These are phyloP conservation scores for Morelia viridis DNA, from an alignment of 2,797 vertebrate genomes.

Conservation along the genomic window DNA sequence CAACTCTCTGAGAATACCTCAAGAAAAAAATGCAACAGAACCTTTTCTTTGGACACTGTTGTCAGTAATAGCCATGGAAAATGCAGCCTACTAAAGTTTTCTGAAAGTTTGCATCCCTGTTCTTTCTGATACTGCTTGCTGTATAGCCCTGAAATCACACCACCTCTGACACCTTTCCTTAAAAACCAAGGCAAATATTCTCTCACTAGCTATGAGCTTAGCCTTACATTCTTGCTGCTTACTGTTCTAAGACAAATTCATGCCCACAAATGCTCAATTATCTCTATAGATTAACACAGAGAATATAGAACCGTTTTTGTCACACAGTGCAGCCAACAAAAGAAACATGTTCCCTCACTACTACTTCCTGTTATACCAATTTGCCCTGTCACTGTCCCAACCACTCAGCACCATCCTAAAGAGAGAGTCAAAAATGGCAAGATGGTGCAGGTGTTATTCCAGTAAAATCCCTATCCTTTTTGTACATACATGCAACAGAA, in stretches of 20 bases:
- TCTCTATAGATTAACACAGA: neutral
- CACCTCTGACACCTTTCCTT: neutral
- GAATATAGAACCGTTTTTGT: constrained; percentile 1
- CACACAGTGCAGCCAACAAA: constrained; percentile 10
- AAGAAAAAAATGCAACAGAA: no score
- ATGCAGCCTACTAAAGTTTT: neutral
- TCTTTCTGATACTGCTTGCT: no score
- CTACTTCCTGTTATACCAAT: neutral
- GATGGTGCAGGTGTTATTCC: no score
- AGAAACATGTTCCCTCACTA: constrained; percentile 18
- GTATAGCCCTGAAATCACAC: neutral
- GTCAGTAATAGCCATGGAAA: neutral
- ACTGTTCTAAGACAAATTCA: constrained; percentile 17
- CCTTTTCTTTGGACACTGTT: no score
- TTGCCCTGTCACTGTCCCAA: neutral
- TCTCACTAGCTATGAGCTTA: neutral
- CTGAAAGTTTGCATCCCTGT: neutral
- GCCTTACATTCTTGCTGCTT: neutral
- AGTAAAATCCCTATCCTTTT: no score
- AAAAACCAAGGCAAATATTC: neutral
- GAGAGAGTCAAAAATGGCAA: no score
- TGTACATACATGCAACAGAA: no score
- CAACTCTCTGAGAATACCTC: no score
- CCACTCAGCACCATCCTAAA: no score
- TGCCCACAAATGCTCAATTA: neutral